Evolutionary conservation across 1,140 invertebrate genomes (phyloP).

Genomic region (Metopolophium dirhodum): DNA sequence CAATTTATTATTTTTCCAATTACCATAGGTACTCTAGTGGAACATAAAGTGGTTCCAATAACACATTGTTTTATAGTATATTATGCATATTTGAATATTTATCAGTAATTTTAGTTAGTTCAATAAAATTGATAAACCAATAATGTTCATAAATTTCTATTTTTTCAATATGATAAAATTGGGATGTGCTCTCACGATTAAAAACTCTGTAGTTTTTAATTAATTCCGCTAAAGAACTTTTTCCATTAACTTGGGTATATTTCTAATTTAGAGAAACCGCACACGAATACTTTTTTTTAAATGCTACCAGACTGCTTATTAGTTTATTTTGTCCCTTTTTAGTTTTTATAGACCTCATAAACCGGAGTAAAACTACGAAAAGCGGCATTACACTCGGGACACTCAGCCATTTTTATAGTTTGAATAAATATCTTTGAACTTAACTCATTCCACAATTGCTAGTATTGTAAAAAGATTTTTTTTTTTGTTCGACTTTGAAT

Average conservation of each 20-base stretch:
- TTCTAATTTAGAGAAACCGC: conserved; percentile 43
- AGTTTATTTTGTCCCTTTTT: conserved; percentile 34
- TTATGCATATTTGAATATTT: neutral
- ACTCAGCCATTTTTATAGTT: neutral
- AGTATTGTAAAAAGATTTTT: conserved; percentile 10
- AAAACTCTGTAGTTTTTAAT: conserved; percentile 44
- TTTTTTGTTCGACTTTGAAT: conserved; percentile 11
- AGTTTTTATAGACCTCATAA: conserved; percentile 44
- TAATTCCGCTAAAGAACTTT: conserved; percentile 39
- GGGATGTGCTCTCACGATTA: neutral
- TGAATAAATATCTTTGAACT: conserved; percentile 42
- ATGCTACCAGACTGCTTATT: conserved; percentile 42
- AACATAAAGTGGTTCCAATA: neutral
- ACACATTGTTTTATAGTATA: neutral
- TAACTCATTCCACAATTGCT: conserved; percentile 21
- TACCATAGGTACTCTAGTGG: neutral
- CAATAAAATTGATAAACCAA: neutral
- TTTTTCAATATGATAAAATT: conserved; percentile 13
- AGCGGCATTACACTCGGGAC: conserved; percentile 28
- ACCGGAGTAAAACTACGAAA: conserved; percentile 19
- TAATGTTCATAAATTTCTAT: neutral
- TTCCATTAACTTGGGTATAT: conserved; percentile 40
- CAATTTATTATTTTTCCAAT: no score
- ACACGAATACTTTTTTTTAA: conserved; percentile 46
- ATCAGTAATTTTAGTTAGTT: neutral